Base-by-base conservation (phyloP, 2,113 vertebrate genomes). In the Dasyornis broadbenti region DNA sequence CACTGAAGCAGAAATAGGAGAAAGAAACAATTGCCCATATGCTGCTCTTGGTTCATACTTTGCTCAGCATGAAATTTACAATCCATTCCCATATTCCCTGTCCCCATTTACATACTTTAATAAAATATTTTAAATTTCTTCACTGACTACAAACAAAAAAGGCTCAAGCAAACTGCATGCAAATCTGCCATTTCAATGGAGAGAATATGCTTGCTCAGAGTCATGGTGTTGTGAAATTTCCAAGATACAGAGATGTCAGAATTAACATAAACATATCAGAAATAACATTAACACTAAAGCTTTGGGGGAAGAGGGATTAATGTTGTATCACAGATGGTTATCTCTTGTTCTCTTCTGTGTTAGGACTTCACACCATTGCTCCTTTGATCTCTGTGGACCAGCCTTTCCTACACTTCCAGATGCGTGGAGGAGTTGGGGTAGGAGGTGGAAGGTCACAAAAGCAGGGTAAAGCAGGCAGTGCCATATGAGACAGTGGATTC, bases 351-450 rank as follows among this genome's bases (percentile, higher is more conserved):
- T 93, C 40, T 53, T 9, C 16, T 52, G 9, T 79, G 18, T 66
- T 82, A 40, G 88, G 21, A 42, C 22, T 50, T 73, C 19, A 28
- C 9, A 65, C 49, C 45, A 26, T 30, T 90, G 10, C n/a, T 72
- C 27, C 44, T 68, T 76, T 76, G 40, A 28, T 42, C 23, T 68
- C 59, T 15, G 27, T 52, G 23, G 21, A 40, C 73, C 63, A 77
- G 18, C 15, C n/a, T 54, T 42, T 71, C 20, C 50, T 71, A 33
- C 10, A 10, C 16, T 80, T 33, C 47, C n/a, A 52, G 78, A 15
- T 56, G 18, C 17, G 30, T 0, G 0, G 37, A 52, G 13, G 68
- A 9, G 6, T 2, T 1, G 1, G 30, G 26, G 10, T 27, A 26
- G 16, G 33, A 40, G 11, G 3, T 27, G 9, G 33, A 33, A 30